Conservation (phyloP, 2,797 vertebrate genomes). For the Avahi laniger region DNA sequence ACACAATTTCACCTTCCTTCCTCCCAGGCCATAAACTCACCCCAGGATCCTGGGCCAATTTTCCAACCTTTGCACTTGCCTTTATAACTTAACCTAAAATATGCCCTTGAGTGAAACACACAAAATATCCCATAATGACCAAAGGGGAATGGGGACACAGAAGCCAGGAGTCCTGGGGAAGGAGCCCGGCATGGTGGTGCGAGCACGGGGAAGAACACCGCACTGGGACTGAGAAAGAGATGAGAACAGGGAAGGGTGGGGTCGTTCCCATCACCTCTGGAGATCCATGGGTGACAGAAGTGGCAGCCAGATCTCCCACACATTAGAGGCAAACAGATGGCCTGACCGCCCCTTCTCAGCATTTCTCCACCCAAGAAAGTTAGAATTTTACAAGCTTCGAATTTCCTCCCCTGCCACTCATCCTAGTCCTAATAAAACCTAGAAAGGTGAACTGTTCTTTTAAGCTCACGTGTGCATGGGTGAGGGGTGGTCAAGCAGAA, state of each 20-base stretch:
- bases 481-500: background rate
- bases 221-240: background rate
- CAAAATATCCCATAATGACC: background rate
- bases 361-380: background rate
- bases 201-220: rapidly evolving
- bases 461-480: background rate
- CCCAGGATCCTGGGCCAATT: background rate
- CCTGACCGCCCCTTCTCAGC: background rate
- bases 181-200: rapidly evolving
- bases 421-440: background rate
- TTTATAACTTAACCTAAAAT: conserved; percentile 17
- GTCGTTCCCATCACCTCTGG: background rate
- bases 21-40: background rate
- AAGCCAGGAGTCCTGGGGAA: background rate
- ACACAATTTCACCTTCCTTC: background rate
- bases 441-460: background rate
- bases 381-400: background rate
- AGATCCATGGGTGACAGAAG: background rate
- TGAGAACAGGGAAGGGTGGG: background rate
- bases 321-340: background rate
- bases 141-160: background rate
- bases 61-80: background rate
- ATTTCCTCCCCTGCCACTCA: background rate
- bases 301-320: background rate
- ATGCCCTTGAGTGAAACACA: background rate